These are phyloP conservation scores for Capitella teleta DNA, from an alignment of 1,140 invertebrate genomes.

Conservation along the genomic window DNA sequence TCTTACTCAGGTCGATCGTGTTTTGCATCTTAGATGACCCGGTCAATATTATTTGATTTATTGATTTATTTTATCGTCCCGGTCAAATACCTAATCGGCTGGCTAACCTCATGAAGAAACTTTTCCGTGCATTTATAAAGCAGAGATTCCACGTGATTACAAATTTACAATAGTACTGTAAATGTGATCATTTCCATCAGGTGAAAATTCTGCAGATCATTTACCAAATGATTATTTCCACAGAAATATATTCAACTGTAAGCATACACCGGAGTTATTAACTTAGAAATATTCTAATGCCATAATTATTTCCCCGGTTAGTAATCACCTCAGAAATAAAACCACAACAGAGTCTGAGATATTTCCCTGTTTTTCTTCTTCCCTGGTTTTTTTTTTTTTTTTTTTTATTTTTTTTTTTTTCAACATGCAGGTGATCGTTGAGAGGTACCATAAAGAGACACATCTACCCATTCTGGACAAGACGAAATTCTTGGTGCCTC, in stretches of 20 bases:
- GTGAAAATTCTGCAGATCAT: no score
- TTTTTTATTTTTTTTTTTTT: neutral
- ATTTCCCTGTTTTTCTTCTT: neutral
- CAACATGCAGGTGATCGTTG: constrained; percentile 48
- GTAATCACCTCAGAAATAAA: neutral
- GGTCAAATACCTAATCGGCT: no score
- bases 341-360: neutral
- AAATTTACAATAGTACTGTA: no score
- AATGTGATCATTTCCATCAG: no score
- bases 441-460: constrained; percentile 50
- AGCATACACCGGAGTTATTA: neutral
- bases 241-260: neutral
- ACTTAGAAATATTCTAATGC: neutral
- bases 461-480: constrained; percentile 51
- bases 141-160: no score
- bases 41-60: no score
- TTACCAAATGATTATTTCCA: no score
- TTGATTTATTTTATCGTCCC: no score
- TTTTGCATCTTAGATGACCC: no score
- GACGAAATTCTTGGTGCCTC: constrained; percentile 56
- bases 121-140: no score
- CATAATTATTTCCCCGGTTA: neutral
- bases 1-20: no score
- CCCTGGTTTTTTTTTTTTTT: neutral
- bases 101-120: no score